Evolutionary conservation across 2,888 invertebrate genomes (phyloP), one percentile per base, ranked within the genome.

Genomic region (Nebria brevicollis): DNA sequence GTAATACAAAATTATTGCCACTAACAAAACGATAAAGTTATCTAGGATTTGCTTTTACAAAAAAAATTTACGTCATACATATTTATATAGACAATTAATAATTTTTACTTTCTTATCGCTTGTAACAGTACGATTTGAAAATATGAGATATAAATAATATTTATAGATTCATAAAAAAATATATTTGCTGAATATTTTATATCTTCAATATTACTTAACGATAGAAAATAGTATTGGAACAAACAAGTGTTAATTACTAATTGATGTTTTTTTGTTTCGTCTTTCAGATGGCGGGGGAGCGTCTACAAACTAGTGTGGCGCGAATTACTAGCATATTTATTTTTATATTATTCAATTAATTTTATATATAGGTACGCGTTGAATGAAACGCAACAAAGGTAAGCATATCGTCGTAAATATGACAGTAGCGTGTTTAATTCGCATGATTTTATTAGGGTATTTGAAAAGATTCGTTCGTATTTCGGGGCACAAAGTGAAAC

Each of bases 281-380:
- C 85, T 93, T 92, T 77, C 93, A 97, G 97, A 93, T 98, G 98
- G 98, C 92, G 95, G 87, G 97, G 97, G 86, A 97, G 97, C 88
- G 97, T 98, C 68, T 98, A 98, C 92, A 98, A 98, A 92, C 90
- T 98, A 88, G 94, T 98, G 84, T 98, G 97, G 97, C 93, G 97
- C 86, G 98, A 98, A 91, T 91, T 97, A 84, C 89, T 97, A 87
- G 95, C 96, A 81, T 98, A 97, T 90, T 93, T 96, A 88, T 91
- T 93, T 85, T 89, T 97, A 85, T 98, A 97, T 91, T 96, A 95
- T 90, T 92, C 94, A 85, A 95, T 98, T 88, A 97, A 96, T 90
- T 90, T 97, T 85, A 90, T 95, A 84, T 98, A 98, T 91, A 93
- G 97, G 90, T 95, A 94, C 89, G 95, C 93, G 74, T 92, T 97